Evolutionary conservation across 1,140 invertebrate species (phyloP).

Genomic region (Drosophila tristis): DNA sequence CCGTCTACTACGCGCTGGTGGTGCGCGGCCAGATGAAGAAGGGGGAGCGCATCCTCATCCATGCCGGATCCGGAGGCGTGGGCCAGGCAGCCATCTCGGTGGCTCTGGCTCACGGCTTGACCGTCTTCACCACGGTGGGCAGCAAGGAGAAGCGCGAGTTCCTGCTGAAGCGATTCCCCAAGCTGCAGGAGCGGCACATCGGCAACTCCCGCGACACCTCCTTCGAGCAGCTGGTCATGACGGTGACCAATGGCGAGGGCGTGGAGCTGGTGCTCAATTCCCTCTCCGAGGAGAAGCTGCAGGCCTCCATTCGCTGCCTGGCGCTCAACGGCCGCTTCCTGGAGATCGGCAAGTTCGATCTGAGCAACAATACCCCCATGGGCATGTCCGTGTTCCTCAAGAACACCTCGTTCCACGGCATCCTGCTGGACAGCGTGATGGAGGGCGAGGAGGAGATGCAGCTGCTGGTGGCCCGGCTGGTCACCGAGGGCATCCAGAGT

Average conservation of each 20-base stretch:
- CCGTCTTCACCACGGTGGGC: conserved; percentile 95
- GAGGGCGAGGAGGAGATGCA: conserved; percentile 89
- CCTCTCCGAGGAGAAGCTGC: conserved; percentile 95
- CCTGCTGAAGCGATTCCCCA: conserved; percentile 93
- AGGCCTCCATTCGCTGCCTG: conserved; percentile 95
- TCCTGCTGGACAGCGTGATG: conserved; percentile 94
- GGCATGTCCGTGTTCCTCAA: conserved; percentile 98
- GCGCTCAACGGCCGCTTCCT: conserved; percentile 96
- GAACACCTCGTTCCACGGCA: conserved; percentile 98
- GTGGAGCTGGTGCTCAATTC: conserved; percentile 98
- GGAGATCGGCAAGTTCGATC: conserved; percentile 98
- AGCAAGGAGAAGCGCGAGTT: conserved; percentile 95
- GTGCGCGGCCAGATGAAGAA: conserved; percentile 93
- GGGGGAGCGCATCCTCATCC: conserved; percentile 96
- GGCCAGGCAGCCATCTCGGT: conserved; percentile 98
- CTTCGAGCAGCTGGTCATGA: conserved; percentile 94
- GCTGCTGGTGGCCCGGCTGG: conserved; percentile 88
- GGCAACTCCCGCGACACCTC: conserved; percentile 95
- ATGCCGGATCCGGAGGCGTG: conserved; percentile 97
- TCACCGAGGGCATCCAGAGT: conserved; percentile 91
- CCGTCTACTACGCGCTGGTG: conserved; percentile 95
- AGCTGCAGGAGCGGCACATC: conserved; percentile 92
- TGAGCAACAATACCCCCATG: conserved; percentile 94
- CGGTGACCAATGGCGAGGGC: conserved; percentile 91
- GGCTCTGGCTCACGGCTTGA: conserved; percentile 93